Conservation (phyloP, 2,113 vertebrate genomes). For the Tiliqua scincoides region DNA sequence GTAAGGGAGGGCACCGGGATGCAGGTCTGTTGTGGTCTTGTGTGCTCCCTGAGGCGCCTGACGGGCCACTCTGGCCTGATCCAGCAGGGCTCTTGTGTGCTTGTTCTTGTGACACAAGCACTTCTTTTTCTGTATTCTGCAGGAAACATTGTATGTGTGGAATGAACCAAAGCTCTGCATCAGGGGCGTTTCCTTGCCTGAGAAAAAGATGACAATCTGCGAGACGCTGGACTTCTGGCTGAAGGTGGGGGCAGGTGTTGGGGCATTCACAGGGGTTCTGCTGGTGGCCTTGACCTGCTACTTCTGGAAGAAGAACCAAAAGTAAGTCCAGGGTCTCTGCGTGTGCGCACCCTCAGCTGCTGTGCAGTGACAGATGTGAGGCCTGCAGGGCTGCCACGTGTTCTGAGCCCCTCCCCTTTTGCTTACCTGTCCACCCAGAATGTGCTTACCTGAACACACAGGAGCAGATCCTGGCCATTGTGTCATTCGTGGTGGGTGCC, state of each 20-base stretch:
- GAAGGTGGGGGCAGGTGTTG: conserved; percentile 87
- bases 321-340: conserved; percentile 81
- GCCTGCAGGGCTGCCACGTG: not conserved
- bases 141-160: conserved; percentile 95
- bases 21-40: no score
- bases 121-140: conserved; percentile 8
- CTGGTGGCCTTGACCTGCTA: conserved; percentile 93
- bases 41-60: no score
- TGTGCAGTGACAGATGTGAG: no score
- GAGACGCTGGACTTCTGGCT: conserved; percentile 93
- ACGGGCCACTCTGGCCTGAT: no score
- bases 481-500: no score
- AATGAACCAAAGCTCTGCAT: conserved; percentile 91
- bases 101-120: not conserved
- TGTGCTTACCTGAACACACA: not conserved
- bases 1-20: no score
- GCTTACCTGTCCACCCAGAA: not conserved
- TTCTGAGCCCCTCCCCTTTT: not conserved
- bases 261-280: conserved; percentile 86
- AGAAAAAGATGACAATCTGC: conserved; percentile 84
- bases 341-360: not conserved
- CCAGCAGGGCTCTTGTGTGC: no score
- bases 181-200: conserved; percentile 87
- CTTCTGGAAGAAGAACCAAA: conserved; percentile 99
- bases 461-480: not conserved